Evolutionary conservation across 2,797 vertebrate genomes (phyloP).

Genomic region (Ambastaia sidthimunki): DNA sequence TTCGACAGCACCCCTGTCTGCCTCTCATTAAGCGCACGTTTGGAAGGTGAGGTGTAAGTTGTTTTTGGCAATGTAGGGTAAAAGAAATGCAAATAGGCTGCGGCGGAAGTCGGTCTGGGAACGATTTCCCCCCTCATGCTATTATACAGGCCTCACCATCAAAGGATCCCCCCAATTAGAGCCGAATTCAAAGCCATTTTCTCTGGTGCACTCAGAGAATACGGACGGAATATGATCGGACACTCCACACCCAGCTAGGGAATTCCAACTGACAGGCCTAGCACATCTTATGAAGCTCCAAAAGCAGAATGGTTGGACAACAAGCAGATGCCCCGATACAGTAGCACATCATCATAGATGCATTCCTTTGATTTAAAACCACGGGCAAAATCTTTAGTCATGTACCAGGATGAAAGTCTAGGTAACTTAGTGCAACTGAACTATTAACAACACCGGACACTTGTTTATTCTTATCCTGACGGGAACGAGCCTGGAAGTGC

Average conservation of each 20-base stretch:
- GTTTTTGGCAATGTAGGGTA: slow-evolving; percentile 46
- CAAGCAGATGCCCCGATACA: slow-evolving; percentile 9
- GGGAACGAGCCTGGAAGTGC: slow-evolving; percentile 40
- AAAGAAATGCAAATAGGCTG: slow-evolving; percentile 53
- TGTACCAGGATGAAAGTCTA: slow-evolving; percentile 12
- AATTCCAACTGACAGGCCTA: slow-evolving; percentile 26
- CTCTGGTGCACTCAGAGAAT: neutral
- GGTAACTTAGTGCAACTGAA: slow-evolving; percentile 18
- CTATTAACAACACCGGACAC: slow-evolving; percentile 40
- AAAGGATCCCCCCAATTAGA: slow-evolving; percentile 55
- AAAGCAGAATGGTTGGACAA: slow-evolving; percentile 15
- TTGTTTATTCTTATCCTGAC: slow-evolving; percentile 25
- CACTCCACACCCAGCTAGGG: slow-evolving; percentile 30
- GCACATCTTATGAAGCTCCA: slow-evolving; percentile 39
- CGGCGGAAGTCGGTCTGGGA: slow-evolving; percentile 28
- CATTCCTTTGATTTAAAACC: slow-evolving; percentile 1
- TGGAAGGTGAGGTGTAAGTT: slow-evolving; percentile 44
- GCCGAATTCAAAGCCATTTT: slow-evolving; percentile 38
- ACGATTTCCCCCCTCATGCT: slow-evolving; percentile 3
- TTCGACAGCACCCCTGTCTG: slow-evolving; percentile 38
- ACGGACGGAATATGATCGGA: slow-evolving; percentile 32
- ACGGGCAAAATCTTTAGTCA: slow-evolving; percentile 3
- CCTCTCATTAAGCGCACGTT: slow-evolving; percentile 49
- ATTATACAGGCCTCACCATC: slow-evolving; percentile 41
- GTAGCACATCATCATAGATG: slow-evolving; percentile 12